Evolutionary conservation across 2,113 vertebrate species (phyloP), one percentile per base, ranked within the genome.

Genomic region (Rhinolophus sinicus): DNA sequence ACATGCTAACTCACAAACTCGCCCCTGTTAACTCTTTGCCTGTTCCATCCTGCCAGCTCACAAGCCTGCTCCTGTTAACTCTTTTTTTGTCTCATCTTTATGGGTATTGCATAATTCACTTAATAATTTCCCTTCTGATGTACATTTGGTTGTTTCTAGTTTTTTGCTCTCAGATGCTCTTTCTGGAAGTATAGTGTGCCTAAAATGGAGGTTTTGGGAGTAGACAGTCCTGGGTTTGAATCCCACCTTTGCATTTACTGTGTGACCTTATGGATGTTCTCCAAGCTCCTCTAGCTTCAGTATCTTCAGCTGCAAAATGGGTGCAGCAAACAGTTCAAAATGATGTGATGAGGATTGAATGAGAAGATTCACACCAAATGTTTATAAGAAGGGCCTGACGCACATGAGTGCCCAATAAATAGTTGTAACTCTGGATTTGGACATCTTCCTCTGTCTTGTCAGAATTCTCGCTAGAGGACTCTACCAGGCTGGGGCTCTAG

Each of bases 271-370:
- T 8, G 14, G 22, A 22, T 7, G 0, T 35, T 70, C 58, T 92
- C 12, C 50, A 58, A 73, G 38, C 28, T 64, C 14, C 26, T 83
- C 40, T 67, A 35, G 14, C 52, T 15, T 76, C 28, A 30, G 18
- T 3, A 3, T 21, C 30, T 47, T 22, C 54, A 22, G 35, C 62
- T 50, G 21, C 40, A 62, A 40, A 73, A 40, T 54, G 56, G 58
- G 4, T 8, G 8, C 15, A 47, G 38, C 7, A 1, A 19, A 50
- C n/a, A 35, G 13, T 16, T 67, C 15, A 1, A 50, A n/a, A 62
- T 9, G 65, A 77, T 0, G 1, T 0, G 22, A 19, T 18, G 26
- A 78, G 33, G 22, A n/a, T 10, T 1, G 13, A 54, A 40, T 47
- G 70, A 60, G 30, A 19, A 10, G 26, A 21, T 11, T 10, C 30